Percentiles rank a stretch among this genome's conserved stretches.
Evolutionary conservation across 1,140 invertebrate genomes (phyloP).

Genomic region (Conus betulinus): DNA sequence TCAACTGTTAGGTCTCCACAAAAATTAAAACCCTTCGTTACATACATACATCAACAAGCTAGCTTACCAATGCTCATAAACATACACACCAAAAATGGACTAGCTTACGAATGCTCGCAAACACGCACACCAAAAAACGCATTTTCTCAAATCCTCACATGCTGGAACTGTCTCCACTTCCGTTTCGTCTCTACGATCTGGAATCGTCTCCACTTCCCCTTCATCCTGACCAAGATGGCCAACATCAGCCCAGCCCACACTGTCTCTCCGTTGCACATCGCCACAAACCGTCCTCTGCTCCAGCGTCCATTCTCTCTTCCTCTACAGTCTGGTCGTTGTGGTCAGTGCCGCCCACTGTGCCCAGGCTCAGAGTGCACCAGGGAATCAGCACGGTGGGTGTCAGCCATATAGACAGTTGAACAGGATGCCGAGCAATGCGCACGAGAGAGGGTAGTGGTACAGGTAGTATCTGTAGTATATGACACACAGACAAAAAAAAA

Average conservation of each 20-base stretch:
- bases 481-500: no score
- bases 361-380: background rate
- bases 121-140: no score
- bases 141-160: background rate
- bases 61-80: no score
- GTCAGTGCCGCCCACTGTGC: no score
- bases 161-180: no score
- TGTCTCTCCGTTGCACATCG: background rate
- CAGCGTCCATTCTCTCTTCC: background rate
- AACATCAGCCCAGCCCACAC: no score
- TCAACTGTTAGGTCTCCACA: no score
- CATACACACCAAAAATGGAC: no score
- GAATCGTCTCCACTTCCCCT: background rate
- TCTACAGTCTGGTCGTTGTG: background rate
- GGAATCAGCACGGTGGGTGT: background rate
- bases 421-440: background rate
- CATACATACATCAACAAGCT: no score
- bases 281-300: background rate
- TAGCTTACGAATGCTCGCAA: no score
- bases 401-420: conserved; percentile 20
- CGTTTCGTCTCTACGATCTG: background rate
- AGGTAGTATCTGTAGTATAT: conserved; percentile 17
- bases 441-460: conserved; percentile 11
- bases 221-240: background rate
- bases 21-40: no score